phyloP scores from a whole-genome alignment of 1,140 invertebrate genomes.

The Helicorthomorpha holstii region DNA sequence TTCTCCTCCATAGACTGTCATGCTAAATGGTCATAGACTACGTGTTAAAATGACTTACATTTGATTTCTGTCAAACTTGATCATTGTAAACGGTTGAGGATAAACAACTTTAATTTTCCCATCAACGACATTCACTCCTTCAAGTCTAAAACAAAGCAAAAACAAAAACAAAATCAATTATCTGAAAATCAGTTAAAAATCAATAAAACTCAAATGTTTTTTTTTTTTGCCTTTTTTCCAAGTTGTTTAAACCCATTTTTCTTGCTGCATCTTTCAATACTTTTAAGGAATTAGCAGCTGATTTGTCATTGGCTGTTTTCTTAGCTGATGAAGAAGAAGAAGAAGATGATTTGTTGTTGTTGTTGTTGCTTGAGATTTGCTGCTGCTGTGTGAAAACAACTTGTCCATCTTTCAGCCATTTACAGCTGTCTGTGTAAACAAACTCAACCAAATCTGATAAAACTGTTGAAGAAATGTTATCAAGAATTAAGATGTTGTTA shows the following conservation, averaged over 20 bases:
- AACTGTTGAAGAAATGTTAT: constrained; percentile 34
- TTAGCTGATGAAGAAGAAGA: constrained; percentile 14
- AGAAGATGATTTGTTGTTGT: constrained; percentile 19
- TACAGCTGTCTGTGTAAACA: constrained; percentile 47
- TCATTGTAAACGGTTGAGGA: background rate
- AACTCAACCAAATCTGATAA: constrained; percentile 44
- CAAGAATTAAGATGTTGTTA: constrained; percentile 13
- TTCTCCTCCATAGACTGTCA: no score
- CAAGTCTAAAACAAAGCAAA: constrained; percentile 20
- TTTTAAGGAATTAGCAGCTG: constrained; percentile 29
- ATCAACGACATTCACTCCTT: constrained; percentile 18
- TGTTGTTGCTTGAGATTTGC: constrained; percentile 6
- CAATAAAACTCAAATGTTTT: no score
- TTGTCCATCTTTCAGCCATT: constrained; percentile 34
- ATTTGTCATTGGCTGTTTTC: constrained; percentile 12
- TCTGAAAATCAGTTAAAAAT: no score
- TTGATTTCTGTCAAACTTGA: background rate
- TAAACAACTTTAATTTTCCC: constrained; percentile 9
- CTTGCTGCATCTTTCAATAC: constrained; percentile 37
- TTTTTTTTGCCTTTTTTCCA: constrained; percentile 27
- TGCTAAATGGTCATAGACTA: no score
- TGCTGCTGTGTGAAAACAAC: constrained; percentile 14
- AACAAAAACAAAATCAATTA: no score
- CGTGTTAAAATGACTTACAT: background rate
- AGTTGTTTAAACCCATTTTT: constrained; percentile 22